Base-by-base conservation (phyloP, 2,888 invertebrate species). In the Xylota segnis region DNA sequence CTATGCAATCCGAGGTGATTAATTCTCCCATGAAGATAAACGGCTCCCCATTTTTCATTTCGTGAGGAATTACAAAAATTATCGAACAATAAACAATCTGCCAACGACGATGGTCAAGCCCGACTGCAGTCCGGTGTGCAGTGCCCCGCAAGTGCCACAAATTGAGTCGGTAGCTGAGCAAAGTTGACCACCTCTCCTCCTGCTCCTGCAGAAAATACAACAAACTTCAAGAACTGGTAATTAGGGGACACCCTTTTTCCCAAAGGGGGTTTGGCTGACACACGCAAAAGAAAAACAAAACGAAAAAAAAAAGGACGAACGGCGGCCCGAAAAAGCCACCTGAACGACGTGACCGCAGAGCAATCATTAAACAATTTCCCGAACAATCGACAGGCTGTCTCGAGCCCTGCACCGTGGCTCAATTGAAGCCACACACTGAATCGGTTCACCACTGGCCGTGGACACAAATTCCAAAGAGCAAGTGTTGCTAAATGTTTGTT, bases 301-400 rank as follows among this genome's bases (percentile, higher is more conserved):
- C 27, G 29, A 47, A 45, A 12, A 56, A 59, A 47, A 37, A n/a
- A n/a, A n/a, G n/a, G n/a, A n/a, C n/a, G n/a, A n/a, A n/a, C n/a
- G n/a, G n/a, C 50, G 37, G 18, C 29, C 70, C 71, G 32, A 77
- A 77, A 75, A 82, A 86, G 68, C 66, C 82, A 86, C 86, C 86
- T 86, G 86, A 86, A 77, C 76, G 86, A 86, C 82, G 82, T 86
- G 76, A 86, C 86, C 82, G 68, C 82, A 86, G 43, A 86, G 72
- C 45, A 82, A 65, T 82, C 79, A 82, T 86, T 82, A 76, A 82
- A 74, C 72, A 75, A 81, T 84, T 84, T 81, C 75, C 71, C 59
- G 54, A 84, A 72, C 72, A 59, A 86, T 77, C 65, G 86, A 76
- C 86, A 86, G 47, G 16, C 77, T 82, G 79, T 72, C 75, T 66